Conservation (phyloP, 2,113 vertebrate genomes). For the Ammodytes dubius region DNA sequence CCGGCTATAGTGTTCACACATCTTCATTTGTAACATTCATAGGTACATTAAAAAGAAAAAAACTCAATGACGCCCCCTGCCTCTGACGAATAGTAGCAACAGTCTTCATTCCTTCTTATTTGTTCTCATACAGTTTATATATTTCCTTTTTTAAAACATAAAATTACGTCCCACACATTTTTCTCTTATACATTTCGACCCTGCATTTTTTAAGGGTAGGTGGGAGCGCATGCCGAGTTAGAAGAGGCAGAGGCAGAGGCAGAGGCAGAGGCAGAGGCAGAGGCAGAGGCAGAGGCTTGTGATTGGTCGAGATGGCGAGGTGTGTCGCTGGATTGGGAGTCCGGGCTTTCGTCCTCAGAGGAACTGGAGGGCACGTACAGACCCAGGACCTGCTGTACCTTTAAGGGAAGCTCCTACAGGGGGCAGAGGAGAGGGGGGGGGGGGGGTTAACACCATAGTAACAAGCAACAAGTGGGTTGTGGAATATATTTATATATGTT, state of each 20-base stretch:
- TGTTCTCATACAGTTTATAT: background rate
- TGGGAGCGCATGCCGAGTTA: background rate
- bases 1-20: slow-evolving; percentile 29
- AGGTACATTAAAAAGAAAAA: slow-evolving; percentile 19
- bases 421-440: background rate
- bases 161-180: slow-evolving; percentile 10
- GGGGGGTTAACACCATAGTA: background rate
- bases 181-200: background rate
- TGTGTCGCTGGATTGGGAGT: slow-evolving; percentile 63
- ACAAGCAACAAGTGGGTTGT: no score
- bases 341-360: slow-evolving; percentile 72
- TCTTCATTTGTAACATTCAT: slow-evolving; percentile 7
- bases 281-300: background rate
- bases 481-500: no score
- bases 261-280: no score
- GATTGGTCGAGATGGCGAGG: slow-evolving; percentile 61
- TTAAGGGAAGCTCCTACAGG: slow-evolving; percentile 81
- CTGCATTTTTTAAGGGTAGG: slow-evolving; percentile 62
- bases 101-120: background rate
- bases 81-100: slow-evolving; percentile 30
- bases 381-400: slow-evolving; percentile 83
- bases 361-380: slow-evolving; percentile 61
- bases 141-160: slow-evolving; percentile 4
- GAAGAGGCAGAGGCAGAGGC: slow-evolving; percentile 38
- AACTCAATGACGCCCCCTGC: slow-evolving; percentile 50